A percentile compares a stretch with the other conserved stretches of the same genome.
These are phyloP conservation scores for Nipponia nippon DNA, from an alignment of 2,113 vertebrate genomes.

Conservation along the genomic window DNA sequence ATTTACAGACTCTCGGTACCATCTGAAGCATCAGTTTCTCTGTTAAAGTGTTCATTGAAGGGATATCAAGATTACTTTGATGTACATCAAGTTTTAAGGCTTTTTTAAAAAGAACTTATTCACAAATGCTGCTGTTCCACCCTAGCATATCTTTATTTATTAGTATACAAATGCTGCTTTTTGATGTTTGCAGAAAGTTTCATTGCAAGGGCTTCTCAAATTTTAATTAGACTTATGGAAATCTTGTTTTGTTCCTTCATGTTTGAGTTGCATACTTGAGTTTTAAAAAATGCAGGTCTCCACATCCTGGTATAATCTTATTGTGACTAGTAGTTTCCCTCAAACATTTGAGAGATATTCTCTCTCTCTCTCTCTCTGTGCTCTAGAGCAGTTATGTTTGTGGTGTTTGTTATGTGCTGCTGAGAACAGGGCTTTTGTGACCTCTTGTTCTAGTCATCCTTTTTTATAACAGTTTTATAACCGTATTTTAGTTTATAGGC, in stretches of 20 bases:
- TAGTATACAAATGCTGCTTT: background rate
- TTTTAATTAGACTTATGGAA: conserved; percentile 1
- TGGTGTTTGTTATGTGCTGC: background rate
- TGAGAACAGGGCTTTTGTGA: background rate
- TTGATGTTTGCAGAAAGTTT: background rate
- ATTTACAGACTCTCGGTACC: background rate
- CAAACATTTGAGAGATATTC: background rate
- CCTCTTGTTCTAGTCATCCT: background rate
- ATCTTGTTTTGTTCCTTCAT: background rate
- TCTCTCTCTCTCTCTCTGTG: background rate
- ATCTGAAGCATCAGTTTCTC: background rate
- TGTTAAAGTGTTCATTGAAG: background rate
- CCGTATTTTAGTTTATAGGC: background rate
- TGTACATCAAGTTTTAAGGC: background rate
- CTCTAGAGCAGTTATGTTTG: background rate
- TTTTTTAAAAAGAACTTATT: background rate
- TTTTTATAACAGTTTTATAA: background rate
- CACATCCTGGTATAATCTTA: background rate
- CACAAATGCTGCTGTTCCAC: background rate
- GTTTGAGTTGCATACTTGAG: background rate
- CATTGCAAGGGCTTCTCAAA: background rate
- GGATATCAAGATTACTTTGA: background rate
- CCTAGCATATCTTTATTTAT: background rate
- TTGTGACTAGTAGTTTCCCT: background rate
- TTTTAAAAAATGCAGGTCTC: background rate